Evolutionary conservation across 2,888 invertebrate species (phyloP).

Genomic region (Rotaria sp.): DNA sequence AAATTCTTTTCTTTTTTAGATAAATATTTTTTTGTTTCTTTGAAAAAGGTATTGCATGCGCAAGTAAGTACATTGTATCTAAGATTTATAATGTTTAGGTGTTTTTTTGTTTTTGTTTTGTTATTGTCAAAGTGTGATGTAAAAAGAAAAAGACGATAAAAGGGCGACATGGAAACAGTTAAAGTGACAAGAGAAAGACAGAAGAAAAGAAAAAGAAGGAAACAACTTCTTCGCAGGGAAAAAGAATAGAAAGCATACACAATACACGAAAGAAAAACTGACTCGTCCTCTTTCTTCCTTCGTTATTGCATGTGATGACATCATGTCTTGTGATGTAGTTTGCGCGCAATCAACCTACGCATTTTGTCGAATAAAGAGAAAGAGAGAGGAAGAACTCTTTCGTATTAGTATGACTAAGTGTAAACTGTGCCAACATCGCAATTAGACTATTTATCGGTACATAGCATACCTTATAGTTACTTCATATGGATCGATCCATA

Average conservation of each 20-base stretch:
- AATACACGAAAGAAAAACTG: not conserved
- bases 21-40: no score
- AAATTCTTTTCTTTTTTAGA: not conserved
- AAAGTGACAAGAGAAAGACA: not conserved
- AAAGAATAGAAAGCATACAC: not conserved
- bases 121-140: not conserved
- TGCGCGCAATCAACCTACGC: not conserved
- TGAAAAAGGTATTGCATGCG: no score
- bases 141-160: not conserved
- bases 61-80: not conserved
- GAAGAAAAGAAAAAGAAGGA: not conserved
- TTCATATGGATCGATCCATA: constrained; percentile 29
- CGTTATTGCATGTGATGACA: not conserved
- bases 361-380: not conserved
- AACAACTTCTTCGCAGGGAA: not conserved
- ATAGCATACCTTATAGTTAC: not conserved
- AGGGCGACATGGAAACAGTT: constrained; percentile 11
- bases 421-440: not conserved
- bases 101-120: constrained; percentile 22
- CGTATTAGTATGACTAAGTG: not conserved
- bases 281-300: not conserved
- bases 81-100: not conserved
- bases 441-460: not conserved
- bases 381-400: not conserved
- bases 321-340: not conserved